phyloP scores from a whole-genome alignment of 2,888 invertebrate genomes.

The Cerastoderma edule region DNA sequence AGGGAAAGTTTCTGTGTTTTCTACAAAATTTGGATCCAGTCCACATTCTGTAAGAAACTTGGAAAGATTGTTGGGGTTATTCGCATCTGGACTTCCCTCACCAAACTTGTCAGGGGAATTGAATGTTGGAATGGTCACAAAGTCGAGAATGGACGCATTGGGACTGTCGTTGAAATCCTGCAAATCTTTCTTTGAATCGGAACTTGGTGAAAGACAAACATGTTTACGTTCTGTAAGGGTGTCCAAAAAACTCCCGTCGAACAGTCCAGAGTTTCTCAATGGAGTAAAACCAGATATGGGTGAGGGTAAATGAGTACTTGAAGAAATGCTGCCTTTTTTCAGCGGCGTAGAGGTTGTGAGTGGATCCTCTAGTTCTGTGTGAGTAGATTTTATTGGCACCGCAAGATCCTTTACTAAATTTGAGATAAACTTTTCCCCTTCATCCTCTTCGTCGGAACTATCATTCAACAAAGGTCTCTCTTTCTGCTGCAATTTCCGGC shows the following conservation, averaged over 20 bases:
- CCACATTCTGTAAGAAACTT: slow-evolving; percentile 53
- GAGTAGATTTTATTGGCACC: slow-evolving; percentile 37
- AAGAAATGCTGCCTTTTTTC: slow-evolving; percentile 43
- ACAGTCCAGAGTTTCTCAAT: slow-evolving; percentile 49
- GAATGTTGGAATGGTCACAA: slow-evolving; percentile 42
- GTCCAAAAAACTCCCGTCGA: slow-evolving; percentile 70
- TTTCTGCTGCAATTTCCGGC: slow-evolving; percentile 61
- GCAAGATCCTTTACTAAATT: slow-evolving; percentile 63
- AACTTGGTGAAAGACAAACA: slow-evolving; percentile 52
- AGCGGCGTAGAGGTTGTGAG: slow-evolving; percentile 70
- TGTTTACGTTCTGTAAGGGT: slow-evolving; percentile 60
- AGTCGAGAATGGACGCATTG: slow-evolving; percentile 48
- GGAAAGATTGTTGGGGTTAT: slow-evolving; percentile 51
- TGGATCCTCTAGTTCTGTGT: slow-evolving; percentile 39
- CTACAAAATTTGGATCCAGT: slow-evolving; percentile 42
- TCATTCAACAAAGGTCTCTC: slow-evolving; percentile 63
- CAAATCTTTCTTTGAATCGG: slow-evolving; percentile 32
- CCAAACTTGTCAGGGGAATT: slow-evolving; percentile 43
- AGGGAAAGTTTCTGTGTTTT: slow-evolving; percentile 48
- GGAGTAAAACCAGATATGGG: slow-evolving; percentile 69
- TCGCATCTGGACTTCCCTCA: slow-evolving; percentile 41
- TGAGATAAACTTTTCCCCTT: slow-evolving; percentile 55
- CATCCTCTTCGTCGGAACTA: slow-evolving; percentile 65
- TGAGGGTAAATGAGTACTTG: slow-evolving; percentile 61
- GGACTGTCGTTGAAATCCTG: slow-evolving; percentile 28